Base-by-base conservation (phyloP, 2,888 invertebrate genomes). In the Hirtodrosophila cameraria region DNA sequence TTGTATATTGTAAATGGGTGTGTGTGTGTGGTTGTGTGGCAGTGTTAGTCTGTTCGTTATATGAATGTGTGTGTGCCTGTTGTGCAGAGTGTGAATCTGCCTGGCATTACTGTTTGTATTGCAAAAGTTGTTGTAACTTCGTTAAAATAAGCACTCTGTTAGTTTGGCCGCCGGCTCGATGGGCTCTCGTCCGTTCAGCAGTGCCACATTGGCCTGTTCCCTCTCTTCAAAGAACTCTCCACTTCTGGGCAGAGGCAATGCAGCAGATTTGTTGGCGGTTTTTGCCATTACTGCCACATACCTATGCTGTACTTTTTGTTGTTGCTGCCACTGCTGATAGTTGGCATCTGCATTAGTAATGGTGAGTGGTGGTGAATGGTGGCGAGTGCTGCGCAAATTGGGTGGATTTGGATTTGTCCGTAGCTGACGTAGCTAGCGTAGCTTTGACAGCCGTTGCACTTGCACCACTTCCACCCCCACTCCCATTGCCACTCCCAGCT, bases 101-200 rank as follows among this genome's bases (percentile, higher is more conserved):
- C 84, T 71, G 65, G 86, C 66, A 83, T 83, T 80, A 86, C 74
- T 75, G 87, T 87, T 87, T 83, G 83, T 85, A 85, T 87, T 82
- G 83, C 70, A 60, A 76, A 87, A 80, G 86, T 80, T 86, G 80
- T 79, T 85, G 86, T 82, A 83, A 83, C 87, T 83, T 83, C 83
- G 87, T 83, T 87, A 83, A 87, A 85, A 79, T 87, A 82, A 87
- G 87, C 80, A 79, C 83, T 81, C 77, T 71, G 87, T 85, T 83
- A 82, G 79, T 87, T 82, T 79, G 64, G 75, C 75, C 73, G 86
- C 70, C 86, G 86, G 86, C 80, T 72, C 80, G 62, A 66, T 70
- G 84, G 78, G 45, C 53, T 52, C 54, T 52, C 60, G 35, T 65
- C 69, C 78, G 45, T 59, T 50, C 39, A 49, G 23, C 55, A 27